phyloP scores from a whole-genome alignment of 2,113 vertebrate genomes.

The Phrynocephalus versicolor region DNA sequence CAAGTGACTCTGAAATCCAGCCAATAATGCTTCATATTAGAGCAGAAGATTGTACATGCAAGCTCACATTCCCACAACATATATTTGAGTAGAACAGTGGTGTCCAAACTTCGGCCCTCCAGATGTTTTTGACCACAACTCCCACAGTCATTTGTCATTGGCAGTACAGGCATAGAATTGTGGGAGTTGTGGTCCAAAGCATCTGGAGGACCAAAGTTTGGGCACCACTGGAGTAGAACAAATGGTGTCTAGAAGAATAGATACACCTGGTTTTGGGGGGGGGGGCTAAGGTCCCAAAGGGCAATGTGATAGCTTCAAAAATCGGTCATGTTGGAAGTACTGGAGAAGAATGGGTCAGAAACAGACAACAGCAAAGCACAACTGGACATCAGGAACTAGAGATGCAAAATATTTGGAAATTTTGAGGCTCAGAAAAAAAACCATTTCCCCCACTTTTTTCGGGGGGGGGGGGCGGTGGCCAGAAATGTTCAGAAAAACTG shows the following conservation, averaged over 20 bases:
- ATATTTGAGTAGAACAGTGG: background rate
- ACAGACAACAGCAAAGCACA: background rate
- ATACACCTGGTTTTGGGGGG: background rate
- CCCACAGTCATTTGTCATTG: no score
- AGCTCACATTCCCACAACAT: no score
- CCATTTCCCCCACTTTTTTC: no score
- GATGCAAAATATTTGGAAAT: no score
- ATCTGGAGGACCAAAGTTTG: no score
- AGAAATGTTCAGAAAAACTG: no score
- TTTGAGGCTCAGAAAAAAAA: no score
- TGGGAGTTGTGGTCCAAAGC: no score
- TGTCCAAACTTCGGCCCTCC: no score
- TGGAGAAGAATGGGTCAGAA: background rate
- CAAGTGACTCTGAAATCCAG: background rate
- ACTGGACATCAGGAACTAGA: background rate
- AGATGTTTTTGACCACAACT: no score
- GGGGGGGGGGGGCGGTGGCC: no score
- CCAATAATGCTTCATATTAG: background rate
- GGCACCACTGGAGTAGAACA: background rate
- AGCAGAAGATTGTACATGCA: background rate
- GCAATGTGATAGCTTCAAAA: background rate
- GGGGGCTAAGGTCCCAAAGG: background rate
- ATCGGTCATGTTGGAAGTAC: background rate
- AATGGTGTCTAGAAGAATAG: background rate
- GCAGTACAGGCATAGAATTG: no score